Evolutionary conservation across 2,888 invertebrate species (phyloP).

Genomic region (Reticulitermes lucifugus): DNA sequence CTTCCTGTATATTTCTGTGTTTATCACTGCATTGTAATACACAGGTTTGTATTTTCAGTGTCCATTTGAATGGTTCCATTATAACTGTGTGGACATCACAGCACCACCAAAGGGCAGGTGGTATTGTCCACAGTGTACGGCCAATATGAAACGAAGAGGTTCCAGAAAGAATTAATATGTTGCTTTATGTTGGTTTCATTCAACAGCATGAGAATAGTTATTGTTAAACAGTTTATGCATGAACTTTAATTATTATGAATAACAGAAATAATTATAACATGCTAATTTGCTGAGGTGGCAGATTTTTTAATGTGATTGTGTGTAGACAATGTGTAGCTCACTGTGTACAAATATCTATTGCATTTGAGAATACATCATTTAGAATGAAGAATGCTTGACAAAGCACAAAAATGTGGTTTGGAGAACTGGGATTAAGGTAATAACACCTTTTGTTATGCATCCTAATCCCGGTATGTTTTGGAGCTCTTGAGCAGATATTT

Average conservation of each 20-base stretch:
- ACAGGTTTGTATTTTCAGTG: slow-evolving; percentile 73
- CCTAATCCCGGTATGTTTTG: too few species aligned
- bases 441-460: too few species aligned
- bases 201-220: not conserved
- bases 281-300: not conserved
- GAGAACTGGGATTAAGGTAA: too few species aligned
- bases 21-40: too few species aligned
- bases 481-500: too few species aligned
- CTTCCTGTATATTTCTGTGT: too few species aligned
- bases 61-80: slow-evolving; percentile 99
- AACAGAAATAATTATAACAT: not conserved
- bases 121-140: slow-evolving; percentile 97
- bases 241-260: not conserved
- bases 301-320: not conserved
- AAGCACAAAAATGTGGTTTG: too few species aligned
- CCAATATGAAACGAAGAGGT: slow-evolving; percentile 86
- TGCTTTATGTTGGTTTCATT: not conserved
- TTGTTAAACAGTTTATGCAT: not conserved
- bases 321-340: not conserved
- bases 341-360: not conserved
- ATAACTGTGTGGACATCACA: slow-evolving; percentile 95
- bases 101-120: slow-evolving; percentile 98
- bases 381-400: not conserved
- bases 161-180: slow-evolving; percentile 67
- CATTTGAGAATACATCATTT: not conserved